Conservation (phyloP, 1,140 invertebrate genomes). For the Kradibia gibbosae region DNA sequence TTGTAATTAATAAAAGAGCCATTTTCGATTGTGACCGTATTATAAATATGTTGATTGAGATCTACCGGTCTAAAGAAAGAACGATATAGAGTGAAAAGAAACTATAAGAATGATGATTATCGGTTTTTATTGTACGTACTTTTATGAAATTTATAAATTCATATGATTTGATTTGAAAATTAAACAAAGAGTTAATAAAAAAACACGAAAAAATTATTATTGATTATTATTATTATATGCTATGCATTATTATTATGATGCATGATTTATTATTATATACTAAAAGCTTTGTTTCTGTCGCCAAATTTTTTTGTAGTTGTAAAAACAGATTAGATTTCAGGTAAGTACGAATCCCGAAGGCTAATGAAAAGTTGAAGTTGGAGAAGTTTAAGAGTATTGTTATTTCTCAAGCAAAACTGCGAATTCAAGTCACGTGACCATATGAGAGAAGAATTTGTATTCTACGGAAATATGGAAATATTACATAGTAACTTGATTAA, state of each 20-base stretch:
- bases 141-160: no score
- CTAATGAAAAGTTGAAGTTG: neutral
- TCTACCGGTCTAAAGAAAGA: neutral
- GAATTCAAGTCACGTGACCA: constrained; percentile 9
- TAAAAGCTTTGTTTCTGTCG: neutral
- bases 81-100: neutral
- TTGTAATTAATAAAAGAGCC: neutral
- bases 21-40: neutral
- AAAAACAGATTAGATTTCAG: neutral
- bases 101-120: neutral
- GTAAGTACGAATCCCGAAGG: no score
- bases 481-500: neutral
- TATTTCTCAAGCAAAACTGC: neutral
- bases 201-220: no score
- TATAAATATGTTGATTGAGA: neutral
- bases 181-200: no score
- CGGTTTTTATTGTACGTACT: neutral
- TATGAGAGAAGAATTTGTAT: neutral
- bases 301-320: neutral
- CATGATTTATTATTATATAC: neutral
- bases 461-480: neutral
- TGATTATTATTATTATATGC: no score
- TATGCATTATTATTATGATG: no score
- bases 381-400: no score
- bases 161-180: no score